These are phyloP conservation scores for Rhadinocentrus ornatus DNA, from an alignment of 2,797 vertebrate species.

Conservation along the genomic window DNA sequence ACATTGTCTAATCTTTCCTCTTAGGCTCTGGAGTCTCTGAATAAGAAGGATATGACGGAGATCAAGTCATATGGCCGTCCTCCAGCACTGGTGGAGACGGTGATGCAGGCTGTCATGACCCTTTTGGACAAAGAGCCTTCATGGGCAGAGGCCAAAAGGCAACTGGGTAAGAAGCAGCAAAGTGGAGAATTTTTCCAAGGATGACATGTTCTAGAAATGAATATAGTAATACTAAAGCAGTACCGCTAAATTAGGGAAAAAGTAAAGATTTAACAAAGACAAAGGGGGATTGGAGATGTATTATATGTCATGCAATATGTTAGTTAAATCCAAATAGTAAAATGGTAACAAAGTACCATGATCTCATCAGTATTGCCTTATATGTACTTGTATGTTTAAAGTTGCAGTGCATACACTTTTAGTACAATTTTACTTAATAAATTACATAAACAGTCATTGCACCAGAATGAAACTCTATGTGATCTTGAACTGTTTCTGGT, in stretches of 20 bases:
- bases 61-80: conserved; percentile 92
- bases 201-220: neutral
- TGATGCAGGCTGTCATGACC: conserved; percentile 94
- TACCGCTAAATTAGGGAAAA: neutral
- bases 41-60: conserved; percentile 93
- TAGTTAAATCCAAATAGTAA: neutral
- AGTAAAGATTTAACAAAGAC: neutral
- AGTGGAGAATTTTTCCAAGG: neutral
- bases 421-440: neutral
- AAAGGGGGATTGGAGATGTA: neutral
- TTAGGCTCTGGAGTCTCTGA: conserved; percentile 91
- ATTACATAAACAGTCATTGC: neutral
- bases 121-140: conserved; percentile 88
- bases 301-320: no score
- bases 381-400: neutral
- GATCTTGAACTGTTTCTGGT: conserved; percentile 33
- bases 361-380: neutral
- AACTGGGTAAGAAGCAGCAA: conserved; percentile 83
- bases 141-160: conserved; percentile 92
- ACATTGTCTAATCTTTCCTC: neutral
- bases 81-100: conserved; percentile 89
- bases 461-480: neutral
- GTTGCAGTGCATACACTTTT: neutral
- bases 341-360: neutral
- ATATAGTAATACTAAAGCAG: neutral